These are phyloP conservation scores for Oplegnathus fasciatus DNA, from an alignment of 2,113 vertebrate species.

Conservation along the genomic window DNA sequence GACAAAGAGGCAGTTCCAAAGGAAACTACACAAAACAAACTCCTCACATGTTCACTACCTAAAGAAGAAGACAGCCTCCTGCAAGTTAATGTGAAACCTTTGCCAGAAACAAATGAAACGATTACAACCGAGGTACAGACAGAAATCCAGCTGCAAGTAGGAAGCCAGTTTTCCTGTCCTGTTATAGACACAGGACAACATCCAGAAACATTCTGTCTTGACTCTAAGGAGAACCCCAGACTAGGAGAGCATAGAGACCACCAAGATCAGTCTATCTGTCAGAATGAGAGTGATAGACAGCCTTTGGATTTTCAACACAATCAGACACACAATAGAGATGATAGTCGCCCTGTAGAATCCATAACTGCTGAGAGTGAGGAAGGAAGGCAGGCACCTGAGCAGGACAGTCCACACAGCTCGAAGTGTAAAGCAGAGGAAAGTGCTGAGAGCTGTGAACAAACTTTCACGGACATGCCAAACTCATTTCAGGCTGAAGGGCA, in stretches of 20 bases:
- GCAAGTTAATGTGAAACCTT: background rate
- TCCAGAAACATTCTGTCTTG: background rate
- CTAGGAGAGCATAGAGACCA: background rate
- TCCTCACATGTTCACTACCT: background rate
- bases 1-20: background rate
- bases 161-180: background rate
- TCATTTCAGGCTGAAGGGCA: background rate
- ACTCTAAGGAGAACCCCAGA: background rate
- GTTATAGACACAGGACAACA: slow-evolving; percentile 30
- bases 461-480: background rate
- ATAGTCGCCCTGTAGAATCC: background rate
- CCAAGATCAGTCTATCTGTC: background rate
- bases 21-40: background rate
- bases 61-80: background rate
- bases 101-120: background rate
- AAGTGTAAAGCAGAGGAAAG: background rate
- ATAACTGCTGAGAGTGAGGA: background rate
- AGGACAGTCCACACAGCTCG: background rate
- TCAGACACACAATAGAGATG: background rate
- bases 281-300: background rate
- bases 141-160: background rate
- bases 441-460: background rate
- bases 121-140: background rate
- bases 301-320: background rate
- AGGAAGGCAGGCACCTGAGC: background rate